phyloP scores from a whole-genome alignment of 1,140 invertebrate species.

The Marisa cornuarietis region DNA sequence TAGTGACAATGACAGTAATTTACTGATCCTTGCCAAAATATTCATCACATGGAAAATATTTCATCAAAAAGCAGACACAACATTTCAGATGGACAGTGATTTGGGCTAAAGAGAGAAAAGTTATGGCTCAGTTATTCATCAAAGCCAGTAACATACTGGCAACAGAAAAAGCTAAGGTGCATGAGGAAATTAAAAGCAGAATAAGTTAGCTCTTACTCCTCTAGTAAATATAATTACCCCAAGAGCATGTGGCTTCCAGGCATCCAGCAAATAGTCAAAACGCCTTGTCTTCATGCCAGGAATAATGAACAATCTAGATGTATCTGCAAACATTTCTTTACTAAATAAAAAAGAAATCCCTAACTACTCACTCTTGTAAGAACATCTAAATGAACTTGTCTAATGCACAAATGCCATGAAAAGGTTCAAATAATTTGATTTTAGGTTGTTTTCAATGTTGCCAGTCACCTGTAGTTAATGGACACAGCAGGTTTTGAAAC shows the following conservation, averaged over 20 bases:
- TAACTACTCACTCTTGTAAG: background rate
- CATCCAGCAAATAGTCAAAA: constrained; percentile 25
- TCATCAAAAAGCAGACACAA: too few species aligned
- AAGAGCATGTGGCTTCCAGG: constrained; percentile 24
- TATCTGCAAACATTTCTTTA: constrained; percentile 12
- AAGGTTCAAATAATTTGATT: too few species aligned
- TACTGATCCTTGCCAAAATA: too few species aligned
- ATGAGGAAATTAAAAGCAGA: too few species aligned
- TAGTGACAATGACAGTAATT: too few species aligned
- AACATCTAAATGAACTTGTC: background rate
- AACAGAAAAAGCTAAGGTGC: too few species aligned
- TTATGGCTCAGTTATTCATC: background rate
- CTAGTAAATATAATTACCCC: background rate
- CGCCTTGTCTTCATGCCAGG: background rate
- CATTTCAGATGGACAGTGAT: background rate
- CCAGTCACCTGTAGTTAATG: too few species aligned
- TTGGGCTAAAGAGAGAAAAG: background rate
- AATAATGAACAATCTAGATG: background rate
- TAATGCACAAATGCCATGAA: too few species aligned
- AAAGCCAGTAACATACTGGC: too few species aligned
- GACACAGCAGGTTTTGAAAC: background rate
- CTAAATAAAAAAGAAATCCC: background rate
- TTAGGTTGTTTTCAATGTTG: too few species aligned
- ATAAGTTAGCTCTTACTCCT: too few species aligned
- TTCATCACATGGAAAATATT: too few species aligned